These are phyloP conservation scores for Centropyge bicolor DNA, from an alignment of 2,797 vertebrate genomes.

Conservation along the genomic window DNA sequence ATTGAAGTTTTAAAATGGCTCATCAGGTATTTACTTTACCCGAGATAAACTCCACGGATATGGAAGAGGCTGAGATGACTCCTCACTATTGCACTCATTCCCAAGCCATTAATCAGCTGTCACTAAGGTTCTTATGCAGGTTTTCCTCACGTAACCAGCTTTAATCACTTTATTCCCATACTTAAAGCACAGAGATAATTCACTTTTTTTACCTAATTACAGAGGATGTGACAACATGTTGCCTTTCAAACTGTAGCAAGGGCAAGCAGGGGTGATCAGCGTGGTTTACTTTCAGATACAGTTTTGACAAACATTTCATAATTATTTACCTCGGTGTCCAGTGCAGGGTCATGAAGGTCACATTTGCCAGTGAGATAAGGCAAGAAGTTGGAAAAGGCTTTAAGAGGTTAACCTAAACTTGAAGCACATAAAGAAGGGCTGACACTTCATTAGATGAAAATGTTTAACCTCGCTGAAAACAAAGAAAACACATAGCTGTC, in stretches of 20 bases:
- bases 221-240: constrained; percentile 36
- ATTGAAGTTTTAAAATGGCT: constrained; percentile 59
- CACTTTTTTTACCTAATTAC: not conserved
- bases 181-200: not conserved
- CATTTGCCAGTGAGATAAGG: not conserved
- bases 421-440: constrained; percentile 4
- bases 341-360: not conserved
- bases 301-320: constrained; percentile 10
- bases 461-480: not conserved
- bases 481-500: not conserved
- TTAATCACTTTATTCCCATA: not conserved
- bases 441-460: constrained; percentile 4
- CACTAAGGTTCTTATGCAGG: constrained; percentile 16
- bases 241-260: not conserved
- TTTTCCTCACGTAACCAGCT: not conserved
- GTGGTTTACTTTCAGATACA: constrained; percentile 8
- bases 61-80: constrained; percentile 27
- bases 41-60: constrained; percentile 54
- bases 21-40: constrained; percentile 58
- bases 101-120: constrained; percentile 53
- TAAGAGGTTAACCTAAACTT: constrained; percentile 1
- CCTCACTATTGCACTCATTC: constrained; percentile 22
- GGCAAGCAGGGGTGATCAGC: constrained; percentile 2
- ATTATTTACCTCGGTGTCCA: not conserved
- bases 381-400: not conserved